A percentile compares a stretch with the other conserved stretches of the same genome.
Conservation (phyloP, 2,113 vertebrate species). For the Athene noctua region DNA sequence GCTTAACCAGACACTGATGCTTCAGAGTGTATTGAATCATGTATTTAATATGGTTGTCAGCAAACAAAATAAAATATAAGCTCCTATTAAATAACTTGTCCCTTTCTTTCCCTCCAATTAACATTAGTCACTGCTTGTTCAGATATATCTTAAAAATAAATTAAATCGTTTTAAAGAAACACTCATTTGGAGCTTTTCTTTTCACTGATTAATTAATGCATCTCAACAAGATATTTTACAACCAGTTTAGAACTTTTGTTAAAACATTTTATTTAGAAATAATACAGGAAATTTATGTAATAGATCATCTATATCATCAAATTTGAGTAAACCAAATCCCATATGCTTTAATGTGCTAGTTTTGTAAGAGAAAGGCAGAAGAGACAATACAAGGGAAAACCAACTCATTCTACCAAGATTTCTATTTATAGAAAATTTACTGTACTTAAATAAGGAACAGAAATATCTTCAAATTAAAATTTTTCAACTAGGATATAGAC, state of each 20-base stretch:
- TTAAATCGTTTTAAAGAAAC: accelerated
- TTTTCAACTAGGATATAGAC: neutral
- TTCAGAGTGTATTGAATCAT: neutral
- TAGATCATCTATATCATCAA: neutral
- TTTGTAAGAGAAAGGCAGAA: neutral
- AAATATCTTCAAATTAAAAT: neutral
- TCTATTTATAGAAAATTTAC: neutral
- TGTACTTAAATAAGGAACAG: neutral
- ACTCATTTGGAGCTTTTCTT: neutral
- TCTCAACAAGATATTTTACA: neutral
- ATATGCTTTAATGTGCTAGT: neutral
- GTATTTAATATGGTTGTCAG: neutral
- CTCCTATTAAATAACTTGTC: neutral
- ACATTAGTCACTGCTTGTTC: neutral
- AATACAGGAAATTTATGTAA: neutral
- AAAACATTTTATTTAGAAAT: neutral
- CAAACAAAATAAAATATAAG: neutral
- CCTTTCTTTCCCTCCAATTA: neutral
- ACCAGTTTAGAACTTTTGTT: neutral
- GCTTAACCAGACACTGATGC: neutral
- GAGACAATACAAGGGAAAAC: neutral
- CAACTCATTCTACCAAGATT: neutral
- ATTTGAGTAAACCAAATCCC: neutral
- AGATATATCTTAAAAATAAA: neutral
- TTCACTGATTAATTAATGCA: neutral